A percentile compares a stretch with the other conserved stretches of the same genome.
Evolutionary conservation across 2,113 vertebrate genomes (phyloP).

Genomic region (Dromiciops gliroides): DNA sequence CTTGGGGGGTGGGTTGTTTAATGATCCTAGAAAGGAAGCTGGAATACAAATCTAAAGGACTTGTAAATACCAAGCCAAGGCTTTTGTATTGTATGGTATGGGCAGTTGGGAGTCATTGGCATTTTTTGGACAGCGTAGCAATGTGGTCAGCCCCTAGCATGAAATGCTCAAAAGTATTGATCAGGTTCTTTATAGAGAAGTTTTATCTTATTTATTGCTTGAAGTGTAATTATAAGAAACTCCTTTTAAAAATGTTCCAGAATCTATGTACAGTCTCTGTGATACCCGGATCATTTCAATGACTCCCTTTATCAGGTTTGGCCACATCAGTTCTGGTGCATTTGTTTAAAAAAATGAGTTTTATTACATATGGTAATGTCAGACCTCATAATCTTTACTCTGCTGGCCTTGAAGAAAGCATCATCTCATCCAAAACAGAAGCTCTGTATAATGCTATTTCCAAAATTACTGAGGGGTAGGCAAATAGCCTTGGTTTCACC

Average conservation of each 20-base stretch:
- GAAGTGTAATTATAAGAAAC: not conserved
- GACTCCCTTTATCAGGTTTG: not conserved
- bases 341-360: not conserved
- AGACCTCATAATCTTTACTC: not conserved
- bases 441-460: not conserved
- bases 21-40: not conserved
- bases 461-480: not conserved
- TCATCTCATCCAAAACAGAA: conserved; percentile 22
- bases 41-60: not conserved
- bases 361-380: not conserved
- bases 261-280: not conserved
- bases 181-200: not conserved
- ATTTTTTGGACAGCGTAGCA: not conserved
- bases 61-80: not conserved
- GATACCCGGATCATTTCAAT: not conserved
- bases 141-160: not conserved
- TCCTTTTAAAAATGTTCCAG: not conserved
- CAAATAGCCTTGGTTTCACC: not conserved
- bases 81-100: not conserved
- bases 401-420: not conserved
- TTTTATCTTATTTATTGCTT: not conserved
- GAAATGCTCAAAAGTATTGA: not conserved
- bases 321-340: not conserved
- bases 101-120: not conserved
- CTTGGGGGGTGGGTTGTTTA: not conserved